Evolutionary conservation across 92 coral and sea anemone species (phyloP), one percentile per base, ranked within the genome.

Genomic region (Zoanthus sociatus): DNA sequence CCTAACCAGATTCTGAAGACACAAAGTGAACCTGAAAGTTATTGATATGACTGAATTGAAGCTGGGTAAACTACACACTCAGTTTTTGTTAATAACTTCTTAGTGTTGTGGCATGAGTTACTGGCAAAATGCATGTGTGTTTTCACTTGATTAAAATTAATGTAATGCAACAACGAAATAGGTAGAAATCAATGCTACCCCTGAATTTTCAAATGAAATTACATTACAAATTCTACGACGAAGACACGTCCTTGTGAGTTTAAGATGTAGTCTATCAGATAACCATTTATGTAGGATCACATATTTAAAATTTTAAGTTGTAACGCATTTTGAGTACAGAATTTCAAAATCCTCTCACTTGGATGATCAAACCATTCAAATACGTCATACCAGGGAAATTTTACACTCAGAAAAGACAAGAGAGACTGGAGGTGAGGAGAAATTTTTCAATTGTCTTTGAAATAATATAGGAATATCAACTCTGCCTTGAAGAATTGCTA

Each of bases 351-450:
- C 20, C 67, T 16, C 67, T 60, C 6, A 60, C 67, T 60, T 20
- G 20, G 20, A 60, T 60, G 67, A 14, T 60, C 14, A 60, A 60
- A 60, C 67, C 20, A 15, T 60, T 9, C 6, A 6, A 60, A 14
- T 60, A 60, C 67, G 16, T n/a, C n/a, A 60, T n/a, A 60, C 67
- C 67, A 60, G 67, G 67, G 67, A 60, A 60, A 60, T 60, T 60
- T 26, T 26, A 15, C 67, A 60, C 67, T 60, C 16, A 20, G 16
- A 60, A 60, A 6, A 60, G 26, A 60, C 20, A 60, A 14, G 20
- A 60, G 67, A 60, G 67, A 60, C 20, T 60, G 67, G 20, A 60
- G 16, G 67, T 60, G 20, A 14, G 20, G 67, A 20, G 67, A 60
- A 60, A 60, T 60, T 12, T 60, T 4, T 13, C 18, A 60, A 14